phyloP scores from a whole-genome alignment of 2,797 vertebrate genomes.

The Poecile montanus region DNA sequence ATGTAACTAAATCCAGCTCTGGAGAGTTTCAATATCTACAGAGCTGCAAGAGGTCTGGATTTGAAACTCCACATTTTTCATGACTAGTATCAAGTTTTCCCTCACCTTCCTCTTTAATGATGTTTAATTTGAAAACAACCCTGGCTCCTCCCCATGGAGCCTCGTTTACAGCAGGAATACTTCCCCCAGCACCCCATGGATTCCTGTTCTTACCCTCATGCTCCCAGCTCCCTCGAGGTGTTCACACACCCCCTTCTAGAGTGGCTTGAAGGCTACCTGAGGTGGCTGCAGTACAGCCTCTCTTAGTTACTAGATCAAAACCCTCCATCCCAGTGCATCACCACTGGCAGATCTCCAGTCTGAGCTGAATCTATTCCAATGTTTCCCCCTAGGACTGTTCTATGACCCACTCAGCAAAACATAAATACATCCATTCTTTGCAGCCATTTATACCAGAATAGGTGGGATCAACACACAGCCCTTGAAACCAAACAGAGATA shows the following conservation, averaged over 20 bases:
- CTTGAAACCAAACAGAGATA: neutral
- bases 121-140: neutral
- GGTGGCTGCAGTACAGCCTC: neutral
- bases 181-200: neutral
- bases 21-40: neutral
- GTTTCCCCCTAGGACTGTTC: neutral
- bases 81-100: accelerated
- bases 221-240: neutral
- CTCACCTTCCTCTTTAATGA: neutral
- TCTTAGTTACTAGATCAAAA: neutral
- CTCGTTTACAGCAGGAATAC: neutral
- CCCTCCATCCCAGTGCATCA: neutral
- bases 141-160: neutral
- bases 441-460: neutral
- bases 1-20: neutral
- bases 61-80: neutral
- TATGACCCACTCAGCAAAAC: neutral
- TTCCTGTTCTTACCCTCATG: neutral
- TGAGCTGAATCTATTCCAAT: neutral
- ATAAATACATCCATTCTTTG: neutral
- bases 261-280: neutral
- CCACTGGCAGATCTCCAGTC: neutral
- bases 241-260: accelerated
- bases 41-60: neutral
- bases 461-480: neutral